phyloP scores from a whole-genome alignment of 2,888 invertebrate species.

The Homarus gammarus region DNA sequence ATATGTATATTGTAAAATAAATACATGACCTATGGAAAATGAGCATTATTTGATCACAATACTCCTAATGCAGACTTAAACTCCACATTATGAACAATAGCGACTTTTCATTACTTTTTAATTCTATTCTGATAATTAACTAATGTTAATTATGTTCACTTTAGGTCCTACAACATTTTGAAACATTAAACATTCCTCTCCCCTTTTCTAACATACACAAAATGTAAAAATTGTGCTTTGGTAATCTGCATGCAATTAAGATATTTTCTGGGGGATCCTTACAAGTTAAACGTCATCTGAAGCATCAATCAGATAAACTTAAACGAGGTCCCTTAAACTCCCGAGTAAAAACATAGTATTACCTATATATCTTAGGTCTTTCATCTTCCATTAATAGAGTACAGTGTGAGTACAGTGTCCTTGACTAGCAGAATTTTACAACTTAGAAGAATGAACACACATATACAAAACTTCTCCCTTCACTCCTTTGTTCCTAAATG shows the following conservation, averaged over 20 bases:
- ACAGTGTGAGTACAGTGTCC: neutral
- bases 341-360: neutral
- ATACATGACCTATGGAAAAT: neutral
- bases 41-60: neutral
- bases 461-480: neutral
- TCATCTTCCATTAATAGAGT: neutral
- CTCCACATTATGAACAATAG: neutral
- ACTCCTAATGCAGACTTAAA: neutral
- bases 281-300: neutral
- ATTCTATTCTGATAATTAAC: no score
- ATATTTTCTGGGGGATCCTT: no score
- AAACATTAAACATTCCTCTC: neutral
- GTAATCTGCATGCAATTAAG: no score
- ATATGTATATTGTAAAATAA: conserved; percentile 28
- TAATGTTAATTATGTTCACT: no score
- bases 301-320: neutral
- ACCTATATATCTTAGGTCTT: neutral
- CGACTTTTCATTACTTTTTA: neutral
- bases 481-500: neutral
- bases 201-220: no score
- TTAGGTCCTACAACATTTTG: no score
- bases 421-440: neutral
- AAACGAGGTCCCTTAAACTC: no score
- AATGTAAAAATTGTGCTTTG: no score
- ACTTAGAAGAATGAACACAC: neutral